Evolutionary conservation across 2,888 invertebrate genomes (phyloP).

Genomic region (Drosophila pullipes): DNA sequence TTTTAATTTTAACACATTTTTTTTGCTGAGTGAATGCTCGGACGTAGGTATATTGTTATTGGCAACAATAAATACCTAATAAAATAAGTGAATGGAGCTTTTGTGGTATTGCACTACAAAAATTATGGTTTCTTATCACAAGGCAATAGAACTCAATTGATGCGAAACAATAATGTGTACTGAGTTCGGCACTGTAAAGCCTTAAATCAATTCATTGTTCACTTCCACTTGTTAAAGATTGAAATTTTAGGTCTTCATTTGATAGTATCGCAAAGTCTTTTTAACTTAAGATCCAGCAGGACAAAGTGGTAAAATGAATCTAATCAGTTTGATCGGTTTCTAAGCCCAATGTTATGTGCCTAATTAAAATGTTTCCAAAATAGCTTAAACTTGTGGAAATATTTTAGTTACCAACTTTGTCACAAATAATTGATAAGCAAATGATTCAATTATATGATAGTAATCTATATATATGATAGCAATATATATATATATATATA

Average conservation of each 20-base stretch:
- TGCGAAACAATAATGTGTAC: neutral
- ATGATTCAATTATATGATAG: constrained; percentile 4
- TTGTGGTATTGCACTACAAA: neutral
- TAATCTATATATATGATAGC: neutral
- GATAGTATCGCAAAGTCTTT: neutral
- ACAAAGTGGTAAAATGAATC: constrained; percentile 9
- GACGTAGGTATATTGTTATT: neutral
- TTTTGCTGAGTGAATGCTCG: neutral
- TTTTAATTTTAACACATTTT: too few relatives aligned
- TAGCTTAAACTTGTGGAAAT: neutral
- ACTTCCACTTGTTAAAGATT: neutral
- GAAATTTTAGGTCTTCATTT: neutral
- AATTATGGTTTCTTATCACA: neutral
- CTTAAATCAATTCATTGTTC: neutral
- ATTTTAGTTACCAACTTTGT: constrained; percentile 14
- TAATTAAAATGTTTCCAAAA: constrained; percentile 18
- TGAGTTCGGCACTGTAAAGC: neutral
- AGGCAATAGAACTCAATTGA: neutral
- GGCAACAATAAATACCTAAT: neutral
- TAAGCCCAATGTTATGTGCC: constrained; percentile 31
- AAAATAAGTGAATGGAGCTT: neutral
- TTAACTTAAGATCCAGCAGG: neutral
- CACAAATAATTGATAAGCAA: constrained; percentile 18
- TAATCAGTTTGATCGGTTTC: constrained; percentile 54
- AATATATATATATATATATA: neutral